These are phyloP conservation scores for Drosophila grimshawi DNA, from an alignment of 1,140 invertebrate species.

Conservation along the genomic window DNA sequence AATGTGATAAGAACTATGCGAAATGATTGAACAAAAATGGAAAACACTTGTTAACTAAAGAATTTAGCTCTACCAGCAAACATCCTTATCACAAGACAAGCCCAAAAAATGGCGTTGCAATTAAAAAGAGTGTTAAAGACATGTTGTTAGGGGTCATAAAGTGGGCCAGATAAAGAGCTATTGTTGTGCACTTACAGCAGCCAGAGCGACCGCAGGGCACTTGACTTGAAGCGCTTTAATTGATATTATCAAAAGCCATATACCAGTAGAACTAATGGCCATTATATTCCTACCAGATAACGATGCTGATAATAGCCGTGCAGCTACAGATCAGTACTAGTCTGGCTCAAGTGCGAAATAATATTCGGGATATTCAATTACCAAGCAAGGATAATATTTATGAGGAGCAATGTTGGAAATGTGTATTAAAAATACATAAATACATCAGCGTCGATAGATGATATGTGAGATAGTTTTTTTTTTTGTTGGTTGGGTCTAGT, in stretches of 20 bases:
- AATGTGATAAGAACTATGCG: background rate
- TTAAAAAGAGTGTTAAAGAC: constrained; percentile 69
- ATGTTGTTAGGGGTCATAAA: constrained; percentile 50
- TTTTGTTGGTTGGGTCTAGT: constrained; percentile 34
- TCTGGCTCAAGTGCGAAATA: constrained; percentile 49
- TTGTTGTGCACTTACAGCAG: constrained; percentile 15
- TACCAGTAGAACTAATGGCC: constrained; percentile 34
- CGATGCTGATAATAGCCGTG: constrained; percentile 66
- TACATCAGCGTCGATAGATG: constrained; percentile 60
- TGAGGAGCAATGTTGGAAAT: constrained; percentile 45
- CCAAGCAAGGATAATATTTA: constrained; percentile 44
- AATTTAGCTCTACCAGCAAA: background rate
- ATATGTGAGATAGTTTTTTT: constrained; percentile 62
- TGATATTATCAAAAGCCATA: constrained; percentile 51
- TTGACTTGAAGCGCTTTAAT: constrained; percentile 55
- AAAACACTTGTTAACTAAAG: background rate
- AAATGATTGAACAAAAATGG: background rate
- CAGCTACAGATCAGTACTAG: constrained; percentile 25
- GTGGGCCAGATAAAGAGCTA: constrained; percentile 51
- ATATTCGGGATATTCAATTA: constrained; percentile 49
- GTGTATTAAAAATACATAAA: constrained; percentile 76
- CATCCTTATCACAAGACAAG: constrained; percentile 31
- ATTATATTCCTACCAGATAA: constrained; percentile 70
- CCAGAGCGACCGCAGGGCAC: constrained; percentile 53
- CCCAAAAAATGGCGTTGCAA: constrained; percentile 6